These are phyloP conservation scores for Halocynthia aurantium DNA, from an alignment of 23 tunicate species.

Conservation along the genomic window DNA sequence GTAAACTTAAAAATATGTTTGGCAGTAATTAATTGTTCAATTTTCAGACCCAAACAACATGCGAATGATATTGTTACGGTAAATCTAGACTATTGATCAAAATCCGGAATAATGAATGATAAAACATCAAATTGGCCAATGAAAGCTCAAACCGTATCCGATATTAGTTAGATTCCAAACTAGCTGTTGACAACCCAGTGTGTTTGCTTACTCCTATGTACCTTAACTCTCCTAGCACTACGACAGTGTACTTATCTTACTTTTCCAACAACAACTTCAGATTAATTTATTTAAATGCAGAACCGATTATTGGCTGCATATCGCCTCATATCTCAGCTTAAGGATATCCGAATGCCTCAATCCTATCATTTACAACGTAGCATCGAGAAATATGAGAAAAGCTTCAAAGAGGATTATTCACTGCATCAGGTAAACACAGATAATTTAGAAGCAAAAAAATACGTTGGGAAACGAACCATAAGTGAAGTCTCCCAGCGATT, in stretches of 20 bases:
- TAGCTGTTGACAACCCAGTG: neutral
- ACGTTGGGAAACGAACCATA: neutral
- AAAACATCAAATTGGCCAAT: too few species aligned
- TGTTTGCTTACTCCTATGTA: too few species aligned
- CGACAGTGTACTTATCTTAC: neutral
- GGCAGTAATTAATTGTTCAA: too few species aligned
- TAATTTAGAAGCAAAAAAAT: neutral
- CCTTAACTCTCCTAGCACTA: too few species aligned
- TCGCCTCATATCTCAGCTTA: constrained; percentile 26
- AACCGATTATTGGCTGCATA: constrained; percentile 40
- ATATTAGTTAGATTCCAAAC: too few species aligned
- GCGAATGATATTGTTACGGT: neutral
- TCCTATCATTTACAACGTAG: constrained; percentile 44
- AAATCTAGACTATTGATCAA: neutral
- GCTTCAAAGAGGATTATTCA: constrained; percentile 22
- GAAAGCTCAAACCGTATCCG: too few species aligned
- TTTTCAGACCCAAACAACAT: too few species aligned
- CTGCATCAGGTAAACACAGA: constrained; percentile 3
- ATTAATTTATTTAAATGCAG: constrained; percentile 6
- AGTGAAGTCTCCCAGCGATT: too few species aligned
- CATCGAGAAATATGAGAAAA: constrained; percentile 29
- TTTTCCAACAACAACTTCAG: neutral
- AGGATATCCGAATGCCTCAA: constrained; percentile 45
- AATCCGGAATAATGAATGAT: too few species aligned
- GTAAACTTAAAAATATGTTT: too few species aligned